phyloP scores from a whole-genome alignment of 2,797 vertebrate genomes.

The Enteromius thamalakanensis region DNA sequence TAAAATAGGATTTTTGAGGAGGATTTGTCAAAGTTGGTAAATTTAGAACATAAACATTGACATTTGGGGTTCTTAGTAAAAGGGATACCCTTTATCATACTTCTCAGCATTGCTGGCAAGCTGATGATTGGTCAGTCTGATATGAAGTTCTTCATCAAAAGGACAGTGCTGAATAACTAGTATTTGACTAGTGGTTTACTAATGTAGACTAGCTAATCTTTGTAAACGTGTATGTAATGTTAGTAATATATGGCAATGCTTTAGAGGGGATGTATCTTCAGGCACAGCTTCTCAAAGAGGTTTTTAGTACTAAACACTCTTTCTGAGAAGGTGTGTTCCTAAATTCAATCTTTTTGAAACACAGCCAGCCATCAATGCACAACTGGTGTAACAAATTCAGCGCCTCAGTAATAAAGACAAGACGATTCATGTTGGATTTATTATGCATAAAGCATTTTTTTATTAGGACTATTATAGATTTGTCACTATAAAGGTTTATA shows the following conservation, averaged over 20 bases:
- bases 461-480: conserved; percentile 24
- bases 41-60: not conserved
- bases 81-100: not conserved
- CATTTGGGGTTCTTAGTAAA: not conserved
- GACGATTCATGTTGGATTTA: conserved; percentile 7
- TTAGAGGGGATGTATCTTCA: not conserved
- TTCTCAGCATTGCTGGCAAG: too few species aligned
- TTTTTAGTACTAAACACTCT: conserved; percentile 13
- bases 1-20: conserved; percentile 5
- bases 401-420: conserved; percentile 3
- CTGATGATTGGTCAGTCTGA: not conserved
- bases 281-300: not conserved
- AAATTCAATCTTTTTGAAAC: not conserved
- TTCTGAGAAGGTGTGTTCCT: not conserved
- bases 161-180: not conserved
- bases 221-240: not conserved
- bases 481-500: not conserved
- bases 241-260: not conserved
- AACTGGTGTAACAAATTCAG: not conserved
- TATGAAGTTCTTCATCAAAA: not conserved
- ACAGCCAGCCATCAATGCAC: not conserved
- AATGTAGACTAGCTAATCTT: not conserved
- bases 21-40: not conserved
- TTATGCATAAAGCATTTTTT: conserved; percentile 19
- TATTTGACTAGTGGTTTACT: not conserved